Evolutionary conservation across 1,140 invertebrate genomes (phyloP), one percentile per base, ranked within the genome.

Genomic region (Limonius californicus): DNA sequence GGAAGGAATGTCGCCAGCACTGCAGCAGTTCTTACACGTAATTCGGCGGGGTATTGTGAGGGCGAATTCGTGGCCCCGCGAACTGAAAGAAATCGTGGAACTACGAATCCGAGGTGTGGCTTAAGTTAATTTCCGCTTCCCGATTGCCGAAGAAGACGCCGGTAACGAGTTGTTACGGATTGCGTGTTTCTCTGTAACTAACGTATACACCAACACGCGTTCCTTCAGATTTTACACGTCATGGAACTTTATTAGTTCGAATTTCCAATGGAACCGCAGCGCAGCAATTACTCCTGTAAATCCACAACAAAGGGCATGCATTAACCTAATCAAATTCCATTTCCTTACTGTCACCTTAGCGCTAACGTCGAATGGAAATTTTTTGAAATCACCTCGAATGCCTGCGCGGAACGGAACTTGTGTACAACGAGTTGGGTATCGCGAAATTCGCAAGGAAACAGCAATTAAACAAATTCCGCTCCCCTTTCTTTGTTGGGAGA

Each of bases 71-170:
- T 12, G n/a, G 35, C 11, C 35, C n/a, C 11, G n/a, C 35, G 8
- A 9, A 2, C 35, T 39, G 35, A 21, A 50, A 50, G 45, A 50
- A 50, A 16, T 50, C 45, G 45, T n/a, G n/a, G 15, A 50, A 50
- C 20, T 18, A 50, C 45, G 45, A 50, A 50, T 50, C 35, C 45
- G 45, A 50, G 45, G 45, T 50, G 20, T 21, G 45, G 16, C 45
- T 50, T 50, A 50, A 50, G 45, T 50, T 50, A 50, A 50, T 50
- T 50, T 50, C 45, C 45, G 45, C 19, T 50, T 50, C 45, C 45
- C 45, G 45, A 50, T 50, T 50, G 45, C 45, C n/a, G 45, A 50
- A 50, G 45, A 50, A 50, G 45, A 50, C 20, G 45, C 45, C 45
- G 45, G 45, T 50, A 50, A 50, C 45, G 45, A 50, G 45, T 50